Percentiles rank a stretch among this genome's conserved stretches.
phyloP scores from a whole-genome alignment of 2,797 vertebrate genomes.

The Benthosema pterotum region DNA sequence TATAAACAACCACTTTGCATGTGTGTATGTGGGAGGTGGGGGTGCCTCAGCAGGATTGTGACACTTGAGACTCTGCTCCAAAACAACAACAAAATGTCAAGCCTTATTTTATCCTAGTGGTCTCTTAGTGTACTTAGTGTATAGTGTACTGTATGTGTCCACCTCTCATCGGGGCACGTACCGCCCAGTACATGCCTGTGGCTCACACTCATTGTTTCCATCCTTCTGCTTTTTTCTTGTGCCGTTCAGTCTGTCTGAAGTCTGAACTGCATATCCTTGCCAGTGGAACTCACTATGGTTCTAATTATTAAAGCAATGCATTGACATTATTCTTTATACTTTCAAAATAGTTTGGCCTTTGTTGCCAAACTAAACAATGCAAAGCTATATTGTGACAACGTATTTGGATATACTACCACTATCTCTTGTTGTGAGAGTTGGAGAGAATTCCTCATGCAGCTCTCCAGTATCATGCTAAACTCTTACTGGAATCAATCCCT shows the following conservation, averaged over 20 bases:
- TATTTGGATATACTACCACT: background rate
- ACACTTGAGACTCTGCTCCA: no score
- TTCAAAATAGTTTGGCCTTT: background rate
- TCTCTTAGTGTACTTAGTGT: background rate
- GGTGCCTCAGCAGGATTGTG: background rate
- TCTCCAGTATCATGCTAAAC: background rate
- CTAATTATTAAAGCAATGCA: constrained; percentile 10
- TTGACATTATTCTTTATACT: background rate
- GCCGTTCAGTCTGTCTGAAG: no score
- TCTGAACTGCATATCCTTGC: no score
- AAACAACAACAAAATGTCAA: no score
- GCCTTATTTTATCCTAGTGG: no score
- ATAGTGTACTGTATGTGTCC: constrained; percentile 16
- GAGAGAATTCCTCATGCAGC: background rate
- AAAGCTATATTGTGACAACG: background rate
- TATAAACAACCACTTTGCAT: no score
- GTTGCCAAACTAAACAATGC: background rate
- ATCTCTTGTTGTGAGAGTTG: background rate
- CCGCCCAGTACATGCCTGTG: constrained; percentile 49
- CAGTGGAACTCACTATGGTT: constrained; percentile 7
- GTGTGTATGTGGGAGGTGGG: background rate
- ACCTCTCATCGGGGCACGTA: constrained; percentile 19
- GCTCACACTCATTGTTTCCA: constrained; percentile 60
- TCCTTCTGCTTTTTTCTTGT: constrained; percentile 18
- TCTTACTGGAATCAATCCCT: no score